phyloP scores from a whole-genome alignment of 2,888 invertebrate genomes.

The Diplolepis rosae region DNA sequence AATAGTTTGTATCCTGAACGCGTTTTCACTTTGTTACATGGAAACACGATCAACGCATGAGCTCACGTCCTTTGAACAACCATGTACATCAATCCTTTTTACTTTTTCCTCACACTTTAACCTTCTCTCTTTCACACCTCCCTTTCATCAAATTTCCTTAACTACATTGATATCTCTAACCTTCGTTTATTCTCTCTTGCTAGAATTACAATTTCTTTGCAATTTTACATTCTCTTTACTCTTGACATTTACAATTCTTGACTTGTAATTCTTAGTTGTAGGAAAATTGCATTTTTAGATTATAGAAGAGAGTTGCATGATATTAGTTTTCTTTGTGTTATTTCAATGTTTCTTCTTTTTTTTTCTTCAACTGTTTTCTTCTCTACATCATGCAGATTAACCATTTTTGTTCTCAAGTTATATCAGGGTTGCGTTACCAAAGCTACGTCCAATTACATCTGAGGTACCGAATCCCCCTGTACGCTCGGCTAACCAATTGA shows the following conservation, averaged over 20 bases:
- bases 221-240: too few relatives aligned
- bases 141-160: not conserved
- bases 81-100: not conserved
- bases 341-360: constrained; percentile 3
- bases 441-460: constrained; percentile 70
- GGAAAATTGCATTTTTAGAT: not conserved
- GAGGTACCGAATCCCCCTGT: constrained; percentile 64
- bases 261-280: not conserved
- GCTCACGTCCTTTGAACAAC: constrained; percentile 7
- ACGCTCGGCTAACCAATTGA: constrained; percentile 68
- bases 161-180: too few relatives aligned
- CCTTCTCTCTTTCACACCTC: not conserved
- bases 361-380: constrained; percentile 18
- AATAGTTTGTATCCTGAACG: not conserved
- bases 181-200: too few relatives aligned
- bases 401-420: constrained; percentile 17
- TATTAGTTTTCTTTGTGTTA: not conserved
- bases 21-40: constrained; percentile 15
- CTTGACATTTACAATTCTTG: not conserved
- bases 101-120: not conserved
- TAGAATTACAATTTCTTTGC: too few relatives aligned
- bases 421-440: constrained; percentile 47
- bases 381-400: constrained; percentile 22
- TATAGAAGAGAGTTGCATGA: not conserved
- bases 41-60: not conserved